Evolutionary conservation across 2,888 invertebrate species (phyloP).

Genomic region (Erynnis tages): DNA sequence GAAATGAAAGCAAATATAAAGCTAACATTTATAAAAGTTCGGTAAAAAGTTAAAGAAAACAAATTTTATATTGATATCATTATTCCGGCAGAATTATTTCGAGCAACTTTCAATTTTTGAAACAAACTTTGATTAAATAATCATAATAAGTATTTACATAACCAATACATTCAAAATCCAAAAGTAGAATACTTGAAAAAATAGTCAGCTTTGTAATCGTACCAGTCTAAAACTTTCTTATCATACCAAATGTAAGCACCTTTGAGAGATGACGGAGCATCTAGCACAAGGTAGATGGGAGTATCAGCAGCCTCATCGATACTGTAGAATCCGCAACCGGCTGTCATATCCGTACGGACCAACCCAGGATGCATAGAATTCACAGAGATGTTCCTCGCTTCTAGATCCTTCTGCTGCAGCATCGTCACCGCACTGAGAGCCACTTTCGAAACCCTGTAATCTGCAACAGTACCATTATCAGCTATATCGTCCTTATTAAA

Average conservation of each 20-base stretch:
- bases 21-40: too few relatives aligned
- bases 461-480: conserved; percentile 78
- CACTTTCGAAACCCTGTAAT: conserved; percentile 87
- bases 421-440: conserved; percentile 85
- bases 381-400: conserved; percentile 76
- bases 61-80: too few relatives aligned
- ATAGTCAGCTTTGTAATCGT: conserved; percentile 52
- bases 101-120: too few relatives aligned
- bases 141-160: too few relatives aligned
- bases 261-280: conserved; percentile 74
- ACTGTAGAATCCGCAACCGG: conserved; percentile 79
- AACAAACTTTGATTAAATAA: too few relatives aligned
- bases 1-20: too few relatives aligned
- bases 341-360: conserved; percentile 89
- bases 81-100: too few relatives aligned
- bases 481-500: conserved; percentile 52
- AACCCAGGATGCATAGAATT: conserved; percentile 88
- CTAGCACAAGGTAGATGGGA: conserved; percentile 77
- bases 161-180: too few relatives aligned
- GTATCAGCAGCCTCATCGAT: conserved; percentile 81
- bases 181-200: conserved; percentile 46
- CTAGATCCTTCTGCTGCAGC: conserved; percentile 83
- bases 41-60: too few relatives aligned
- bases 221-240: conserved; percentile 81
- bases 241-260: conserved; percentile 86